Base-by-base conservation (phyloP, 2,113 vertebrate genomes). In the Epinephelus lanceolatus region DNA sequence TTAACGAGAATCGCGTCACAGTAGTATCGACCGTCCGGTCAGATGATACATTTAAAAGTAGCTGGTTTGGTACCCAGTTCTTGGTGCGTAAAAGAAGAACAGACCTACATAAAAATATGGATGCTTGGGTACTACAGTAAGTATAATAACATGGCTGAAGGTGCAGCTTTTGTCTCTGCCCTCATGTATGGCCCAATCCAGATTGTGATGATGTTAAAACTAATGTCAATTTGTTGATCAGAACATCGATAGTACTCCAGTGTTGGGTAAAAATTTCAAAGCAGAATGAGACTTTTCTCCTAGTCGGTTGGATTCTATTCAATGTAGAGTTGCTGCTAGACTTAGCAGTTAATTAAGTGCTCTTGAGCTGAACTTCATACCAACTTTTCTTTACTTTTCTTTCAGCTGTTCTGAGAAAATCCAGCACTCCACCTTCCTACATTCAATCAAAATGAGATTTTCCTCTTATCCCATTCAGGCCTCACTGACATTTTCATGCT, bases 401-500 rank as follows among this genome's bases (percentile, higher is more conserved):
- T 52, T 80, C 6, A 25, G 37, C 6, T 56, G 23, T 53, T n/a
- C 59, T 5, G 62, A 23, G 13, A 51, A 3, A 45, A 25, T 25
- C 71, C 42, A 33, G 71, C 13, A 61, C 7, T 7, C 8, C 27
- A 5, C 45, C 33, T 23, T 53, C 57, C 18, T 78, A 1, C 6
- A 42, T 14, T 42, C 4, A 17, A 47, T 45, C 1, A n/a, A 63
- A 37, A 63, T 14, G 9, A 52, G 60, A 49, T 37, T 23, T 59
- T 10, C 65, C 53, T 53, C 60, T 66, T 25, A 55, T 66, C 42
- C 47, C 14, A 7, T 65, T 55, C 42, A 12, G 27, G 15, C 19
- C 67, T 61, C 47, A 17, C 1, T 83, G 52, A 74, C 57, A 72
- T 72, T 59, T 67, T 18, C 45, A 27, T 19, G 0, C 62, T 27